Percentiles rank a stretch among this genome's conserved stretches.
These are phyloP conservation scores for Vesta saturnalis DNA, from an alignment of 2,888 invertebrate genomes.

Conservation along the genomic window DNA sequence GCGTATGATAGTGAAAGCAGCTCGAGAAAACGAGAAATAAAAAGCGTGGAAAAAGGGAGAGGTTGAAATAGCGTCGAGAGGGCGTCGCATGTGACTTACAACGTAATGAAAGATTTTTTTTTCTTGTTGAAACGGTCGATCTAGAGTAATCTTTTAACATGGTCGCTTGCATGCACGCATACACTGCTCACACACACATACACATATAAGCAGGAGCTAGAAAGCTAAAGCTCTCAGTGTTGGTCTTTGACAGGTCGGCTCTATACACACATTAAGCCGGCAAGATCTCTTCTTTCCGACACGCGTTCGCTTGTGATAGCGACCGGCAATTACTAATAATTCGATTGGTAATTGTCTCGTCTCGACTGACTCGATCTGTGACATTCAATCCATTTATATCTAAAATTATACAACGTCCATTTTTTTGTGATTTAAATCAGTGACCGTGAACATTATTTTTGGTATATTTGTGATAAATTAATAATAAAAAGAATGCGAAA, in stretches of 20 bases:
- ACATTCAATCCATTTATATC: slow-evolving; percentile 15
- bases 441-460: slow-evolving; percentile 17
- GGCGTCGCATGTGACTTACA: slow-evolving; percentile 8
- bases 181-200: slow-evolving; percentile 50
- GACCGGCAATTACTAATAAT: slow-evolving; percentile 39
- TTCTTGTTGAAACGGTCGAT: slow-evolving; percentile 46
- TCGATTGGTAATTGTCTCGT: slow-evolving; percentile 38
- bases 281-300: slow-evolving; percentile 45
- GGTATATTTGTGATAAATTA: slow-evolving; percentile 17
- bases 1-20: not conserved
- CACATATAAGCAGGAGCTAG: slow-evolving; percentile 54
- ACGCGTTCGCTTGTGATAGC: slow-evolving; percentile 45
- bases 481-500: not conserved
- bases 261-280: slow-evolving; percentile 30
- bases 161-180: slow-evolving; percentile 49
- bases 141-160: slow-evolving; percentile 40
- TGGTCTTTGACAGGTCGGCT: slow-evolving; percentile 47
- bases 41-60: not conserved
- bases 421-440: slow-evolving; percentile 21
- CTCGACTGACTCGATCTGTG: slow-evolving; percentile 35
- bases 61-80: not conserved
- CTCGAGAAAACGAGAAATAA: not conserved
- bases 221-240: slow-evolving; percentile 52
- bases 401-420: not conserved
- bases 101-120: slow-evolving; percentile 41